Evolutionary conservation across 2,797 vertebrate genomes (phyloP).

Genomic region (Sebastes nivosus): DNA sequence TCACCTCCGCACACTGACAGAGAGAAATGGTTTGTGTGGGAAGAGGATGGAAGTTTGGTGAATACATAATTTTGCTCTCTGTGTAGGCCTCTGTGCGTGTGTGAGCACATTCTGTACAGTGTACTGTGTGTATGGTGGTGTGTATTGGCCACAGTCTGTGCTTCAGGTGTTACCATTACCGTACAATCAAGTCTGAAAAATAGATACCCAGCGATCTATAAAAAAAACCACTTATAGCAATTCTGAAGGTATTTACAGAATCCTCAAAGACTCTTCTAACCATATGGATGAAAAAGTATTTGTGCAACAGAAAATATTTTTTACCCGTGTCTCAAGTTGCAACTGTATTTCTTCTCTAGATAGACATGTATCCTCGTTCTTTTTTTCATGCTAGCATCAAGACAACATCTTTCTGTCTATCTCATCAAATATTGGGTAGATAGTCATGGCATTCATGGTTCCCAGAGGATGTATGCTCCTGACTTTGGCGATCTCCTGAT

Average conservation of each 20-base stretch:
- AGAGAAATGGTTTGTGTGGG: conserved; percentile 63
- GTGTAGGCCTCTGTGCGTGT: conserved; percentile 43
- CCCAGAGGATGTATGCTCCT: not conserved
- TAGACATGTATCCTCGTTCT: not conserved
- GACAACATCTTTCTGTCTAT: not conserved
- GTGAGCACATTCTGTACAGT: not conserved
- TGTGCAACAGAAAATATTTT: not conserved
- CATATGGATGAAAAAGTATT: not conserved
- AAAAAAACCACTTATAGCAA: not conserved
- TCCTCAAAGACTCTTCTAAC: not conserved
- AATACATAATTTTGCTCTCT: conserved; percentile 49
- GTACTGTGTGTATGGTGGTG: not conserved
- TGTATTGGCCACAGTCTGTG: not conserved
- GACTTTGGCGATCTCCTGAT: not conserved
- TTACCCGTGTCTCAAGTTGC: not conserved
- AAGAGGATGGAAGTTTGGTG: conserved; percentile 58
- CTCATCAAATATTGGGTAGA: not conserved
- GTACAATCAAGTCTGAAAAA: not conserved
- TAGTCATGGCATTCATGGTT: not conserved
- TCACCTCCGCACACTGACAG: conserved; percentile 59
- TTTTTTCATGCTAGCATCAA: not conserved
- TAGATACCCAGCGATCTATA: not conserved
- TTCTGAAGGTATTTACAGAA: not conserved
- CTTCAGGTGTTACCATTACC: not conserved
- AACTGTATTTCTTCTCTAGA: not conserved